Evolutionary conservation across 2,797 vertebrate species (phyloP), one percentile per base, ranked within the genome.

Genomic region (Cossypha dichroa): DNA sequence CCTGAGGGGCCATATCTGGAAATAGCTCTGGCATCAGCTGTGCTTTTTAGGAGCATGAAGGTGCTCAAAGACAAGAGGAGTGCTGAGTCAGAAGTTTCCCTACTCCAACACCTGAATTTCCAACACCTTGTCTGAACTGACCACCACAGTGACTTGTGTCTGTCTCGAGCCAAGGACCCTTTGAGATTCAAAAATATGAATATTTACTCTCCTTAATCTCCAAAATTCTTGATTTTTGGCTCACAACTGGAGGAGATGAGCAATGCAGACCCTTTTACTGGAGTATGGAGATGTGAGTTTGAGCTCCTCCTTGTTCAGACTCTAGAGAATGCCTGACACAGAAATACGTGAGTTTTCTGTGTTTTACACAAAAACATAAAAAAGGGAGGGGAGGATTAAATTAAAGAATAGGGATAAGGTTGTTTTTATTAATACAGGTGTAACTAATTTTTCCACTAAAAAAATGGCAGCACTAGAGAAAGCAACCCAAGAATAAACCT

Each of bases 371-470:
- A 15, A 7, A 83, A 26, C 10, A 17, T 17, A 58, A 82, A 59
- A 69, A 36, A 1, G 3, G 2, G 6, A 0, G 1, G 9, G 0
- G 0, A 8, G 2, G 5, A 29, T 41, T 19, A 26, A 43, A n/a
- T 68, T 49, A 22, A 72, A 88, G 46, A 49, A 21, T 0, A 34
- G 19, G 56, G 31, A 41, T 9, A 28, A 4, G 6, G 1, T 56
- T 59, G 29, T 0, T 54, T 77, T 68, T 20, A 5, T 51, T 54
- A 85, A 41, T 52, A 81, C 4, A 29, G 13, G 9, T 46, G 3
- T 17, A 68, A 40, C 2, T 15, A 6, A 68, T 46, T 64, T 68
- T 75, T n/a, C 34, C 29, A 28, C 5, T 6, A 23, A 16, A 34
- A 64, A 88, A 60, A 11, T 23, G 17, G 17, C 48, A 85, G 20